A percentile compares a stretch with the other conserved stretches of the same genome.
Evolutionary conservation across 1,140 invertebrate species (phyloP).

Genomic region (Drosophila ananassae): DNA sequence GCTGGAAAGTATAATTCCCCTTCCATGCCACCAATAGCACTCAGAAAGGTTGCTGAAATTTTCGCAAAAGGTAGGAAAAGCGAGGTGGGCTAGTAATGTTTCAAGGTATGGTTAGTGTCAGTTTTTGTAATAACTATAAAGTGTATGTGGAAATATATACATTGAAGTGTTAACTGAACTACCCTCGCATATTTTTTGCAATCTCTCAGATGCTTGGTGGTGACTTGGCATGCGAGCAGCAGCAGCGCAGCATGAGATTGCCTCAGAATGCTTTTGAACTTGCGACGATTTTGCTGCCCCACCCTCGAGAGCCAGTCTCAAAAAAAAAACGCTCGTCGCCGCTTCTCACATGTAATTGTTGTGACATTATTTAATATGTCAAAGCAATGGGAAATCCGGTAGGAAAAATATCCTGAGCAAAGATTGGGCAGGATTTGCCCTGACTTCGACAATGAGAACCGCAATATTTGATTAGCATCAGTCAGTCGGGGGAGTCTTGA

Average conservation of each 20-base stretch:
- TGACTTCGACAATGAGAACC: conserved; percentile 58
- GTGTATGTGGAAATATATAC: too few relatives aligned
- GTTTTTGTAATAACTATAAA: too few relatives aligned
- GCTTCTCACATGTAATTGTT: conserved; percentile 73
- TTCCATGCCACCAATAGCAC: background rate
- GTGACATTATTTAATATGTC: conserved; percentile 81
- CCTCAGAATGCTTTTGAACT: conserved; percentile 59
- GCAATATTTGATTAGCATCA: conserved; percentile 80
- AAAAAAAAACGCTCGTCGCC: conserved; percentile 13
- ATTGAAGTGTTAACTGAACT: background rate
- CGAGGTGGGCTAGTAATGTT: conserved; percentile 22
- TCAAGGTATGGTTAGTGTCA: too few relatives aligned
- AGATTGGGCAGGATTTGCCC: conserved; percentile 6
- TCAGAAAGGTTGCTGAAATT: conserved; percentile 25
- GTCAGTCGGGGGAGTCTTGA: background rate
- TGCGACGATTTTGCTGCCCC: conserved; percentile 3
- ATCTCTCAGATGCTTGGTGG: conserved; percentile 22
- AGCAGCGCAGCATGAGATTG: conserved; percentile 72
- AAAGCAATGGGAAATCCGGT: conserved; percentile 75
- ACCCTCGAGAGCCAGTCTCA: background rate
- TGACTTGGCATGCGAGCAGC: conserved; percentile 49
- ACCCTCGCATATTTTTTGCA: conserved; percentile 26
- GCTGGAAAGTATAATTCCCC: conserved; percentile 68
- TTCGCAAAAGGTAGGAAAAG: conserved; percentile 45
- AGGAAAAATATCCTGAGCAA: conserved; percentile 45